phyloP scores from a whole-genome alignment of 2,797 vertebrate genomes.

The Esox masquinongy region DNA sequence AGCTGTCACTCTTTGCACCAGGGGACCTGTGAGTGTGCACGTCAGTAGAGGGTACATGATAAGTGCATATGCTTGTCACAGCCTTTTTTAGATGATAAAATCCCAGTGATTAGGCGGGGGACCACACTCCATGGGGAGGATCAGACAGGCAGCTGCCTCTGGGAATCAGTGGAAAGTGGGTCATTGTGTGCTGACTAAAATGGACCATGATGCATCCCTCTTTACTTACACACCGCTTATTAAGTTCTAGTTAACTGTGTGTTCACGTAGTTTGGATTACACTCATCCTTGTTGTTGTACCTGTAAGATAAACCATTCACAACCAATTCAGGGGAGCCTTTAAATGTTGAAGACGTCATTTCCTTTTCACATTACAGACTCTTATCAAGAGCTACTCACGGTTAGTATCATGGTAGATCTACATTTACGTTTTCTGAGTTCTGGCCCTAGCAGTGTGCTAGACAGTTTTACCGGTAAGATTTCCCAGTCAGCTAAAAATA shows the following conservation, averaged over 20 bases:
- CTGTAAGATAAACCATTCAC: constrained; percentile 8
- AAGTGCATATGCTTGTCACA: constrained; percentile 46
- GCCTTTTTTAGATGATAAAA: constrained; percentile 58
- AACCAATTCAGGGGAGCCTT: background rate
- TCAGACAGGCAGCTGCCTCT: constrained; percentile 57
- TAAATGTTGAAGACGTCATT: background rate
- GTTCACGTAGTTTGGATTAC: background rate
- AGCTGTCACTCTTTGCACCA: constrained; percentile 59
- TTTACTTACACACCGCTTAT: background rate
- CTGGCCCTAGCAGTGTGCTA: background rate
- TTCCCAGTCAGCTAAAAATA: background rate
- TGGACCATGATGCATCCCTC: background rate
- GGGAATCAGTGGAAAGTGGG: constrained; percentile 48
- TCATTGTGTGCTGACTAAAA: constrained; percentile 37
- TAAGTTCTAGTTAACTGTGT: background rate
- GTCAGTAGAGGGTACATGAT: constrained; percentile 44
- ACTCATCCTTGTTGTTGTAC: background rate
- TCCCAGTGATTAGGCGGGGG: constrained; percentile 55
- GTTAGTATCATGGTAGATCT: no score
- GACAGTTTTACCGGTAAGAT: constrained; percentile 1
- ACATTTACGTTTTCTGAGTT: background rate
- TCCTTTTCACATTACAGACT: no score
- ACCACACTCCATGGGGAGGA: constrained; percentile 44
- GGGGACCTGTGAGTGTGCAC: constrained; percentile 15
- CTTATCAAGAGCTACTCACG: no score